These are phyloP conservation scores for Protobothrops flavoviridis DNA, from an alignment of 2,113 vertebrate genomes.

Conservation along the genomic window DNA sequence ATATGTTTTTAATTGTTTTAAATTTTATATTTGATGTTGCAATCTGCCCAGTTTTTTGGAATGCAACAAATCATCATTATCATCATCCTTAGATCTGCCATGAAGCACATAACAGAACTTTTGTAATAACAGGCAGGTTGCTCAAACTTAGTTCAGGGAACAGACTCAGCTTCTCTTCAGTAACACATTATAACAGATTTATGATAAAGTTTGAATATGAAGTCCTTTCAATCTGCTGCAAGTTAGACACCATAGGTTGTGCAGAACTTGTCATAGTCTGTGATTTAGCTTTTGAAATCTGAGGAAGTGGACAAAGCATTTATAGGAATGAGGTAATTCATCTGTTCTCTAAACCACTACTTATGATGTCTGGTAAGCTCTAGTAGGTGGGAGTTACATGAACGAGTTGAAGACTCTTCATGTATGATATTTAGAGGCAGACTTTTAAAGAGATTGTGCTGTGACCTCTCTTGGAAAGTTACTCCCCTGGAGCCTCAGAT, in stretches of 20 bases:
- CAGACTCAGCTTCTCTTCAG: neutral
- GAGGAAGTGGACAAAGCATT: neutral
- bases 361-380: neutral
- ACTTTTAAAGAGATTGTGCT: neutral
- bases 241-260: neutral
- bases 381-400: neutral
- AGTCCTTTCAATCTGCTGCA: neutral
- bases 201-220: neutral
- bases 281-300: neutral
- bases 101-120: neutral
- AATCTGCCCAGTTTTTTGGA: neutral
- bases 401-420: neutral
- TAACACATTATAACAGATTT: neutral
- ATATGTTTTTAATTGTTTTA: neutral
- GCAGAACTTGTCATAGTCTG: neutral
- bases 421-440: neutral
- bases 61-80: neutral
- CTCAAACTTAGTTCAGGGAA: neutral
- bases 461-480: neutral
- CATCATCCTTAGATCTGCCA: neutral
- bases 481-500: neutral
- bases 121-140: neutral
- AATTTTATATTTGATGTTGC: neutral
- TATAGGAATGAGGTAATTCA: neutral
- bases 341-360: neutral